Evolutionary conservation across 2,113 vertebrate genomes (phyloP).

Genomic region (Scartelaos histophorus): DNA sequence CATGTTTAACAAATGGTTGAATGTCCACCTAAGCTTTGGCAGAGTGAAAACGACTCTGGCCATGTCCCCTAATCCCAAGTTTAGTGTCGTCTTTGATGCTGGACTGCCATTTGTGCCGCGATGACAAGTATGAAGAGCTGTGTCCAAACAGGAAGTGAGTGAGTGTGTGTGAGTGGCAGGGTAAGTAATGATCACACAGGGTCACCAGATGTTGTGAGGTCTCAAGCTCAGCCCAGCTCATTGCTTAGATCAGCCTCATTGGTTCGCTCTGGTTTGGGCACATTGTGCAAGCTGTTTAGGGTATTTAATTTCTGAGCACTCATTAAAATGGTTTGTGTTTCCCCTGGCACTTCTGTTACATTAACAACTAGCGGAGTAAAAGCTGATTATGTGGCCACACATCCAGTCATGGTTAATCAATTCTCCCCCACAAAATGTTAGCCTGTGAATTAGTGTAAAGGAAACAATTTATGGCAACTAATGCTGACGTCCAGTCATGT

Average conservation of each 20-base stretch:
- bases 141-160: constrained; percentile 67
- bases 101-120: constrained; percentile 60
- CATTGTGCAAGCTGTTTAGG: constrained; percentile 80
- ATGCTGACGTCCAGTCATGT: constrained; percentile 83
- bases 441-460: constrained; percentile 78
- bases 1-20: constrained; percentile 47
- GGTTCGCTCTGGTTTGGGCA: constrained; percentile 73
- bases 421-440: constrained; percentile 77
- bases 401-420: constrained; percentile 81
- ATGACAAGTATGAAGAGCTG: constrained; percentile 67
- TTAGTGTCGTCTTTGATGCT: constrained; percentile 63
- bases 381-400: constrained; percentile 81
- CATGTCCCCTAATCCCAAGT: constrained; percentile 50
- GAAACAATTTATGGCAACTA: constrained; percentile 78
- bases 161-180: constrained; percentile 49
- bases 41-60: constrained; percentile 49
- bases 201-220: constrained; percentile 81
- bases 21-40: constrained; percentile 43
- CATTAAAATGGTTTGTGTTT: constrained; percentile 85
- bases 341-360: constrained; percentile 81
- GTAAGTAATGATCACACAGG: constrained; percentile 78
- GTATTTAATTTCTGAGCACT: constrained; percentile 79
- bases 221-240: constrained; percentile 62
- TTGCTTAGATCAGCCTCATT: constrained; percentile 80
- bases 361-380: constrained; percentile 80